phyloP scores from a whole-genome alignment of 2,797 vertebrate species.

The Artibeus jamaicensis region DNA sequence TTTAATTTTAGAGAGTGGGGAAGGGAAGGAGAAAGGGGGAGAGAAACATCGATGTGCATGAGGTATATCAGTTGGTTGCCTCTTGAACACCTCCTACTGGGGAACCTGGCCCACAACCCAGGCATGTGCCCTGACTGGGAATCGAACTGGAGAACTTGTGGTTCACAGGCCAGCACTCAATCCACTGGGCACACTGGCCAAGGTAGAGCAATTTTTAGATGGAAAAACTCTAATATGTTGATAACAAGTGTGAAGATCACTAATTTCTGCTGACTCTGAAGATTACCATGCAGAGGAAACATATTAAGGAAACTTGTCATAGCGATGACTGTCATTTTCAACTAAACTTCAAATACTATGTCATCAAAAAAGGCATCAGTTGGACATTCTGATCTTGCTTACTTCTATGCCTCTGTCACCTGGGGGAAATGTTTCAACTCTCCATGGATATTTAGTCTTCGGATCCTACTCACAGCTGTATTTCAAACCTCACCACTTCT shows the following conservation, averaged over 20 bases:
- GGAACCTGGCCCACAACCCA: no score
- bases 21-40: no score
- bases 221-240: not conserved
- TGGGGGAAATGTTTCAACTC: not conserved
- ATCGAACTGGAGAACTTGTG: no score
- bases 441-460: not conserved
- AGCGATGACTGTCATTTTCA: not conserved
- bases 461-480: rapidly evolving
- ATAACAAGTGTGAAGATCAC: not conserved
- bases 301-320: not conserved
- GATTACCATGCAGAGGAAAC: not conserved
- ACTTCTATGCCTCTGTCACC: not conserved
- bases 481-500: not conserved
- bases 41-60: no score
- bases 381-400: not conserved
- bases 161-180: no score
- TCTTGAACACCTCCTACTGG: no score
- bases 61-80: no score
- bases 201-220: not conserved
- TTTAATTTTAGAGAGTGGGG: no score
- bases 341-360: not conserved
- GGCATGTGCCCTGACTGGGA: no score
- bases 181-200: no score
- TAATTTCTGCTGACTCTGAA: not conserved
- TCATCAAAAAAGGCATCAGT: no score